Conservation (phyloP, 2,888 invertebrate species). For the Zelleria hepariella region DNA sequence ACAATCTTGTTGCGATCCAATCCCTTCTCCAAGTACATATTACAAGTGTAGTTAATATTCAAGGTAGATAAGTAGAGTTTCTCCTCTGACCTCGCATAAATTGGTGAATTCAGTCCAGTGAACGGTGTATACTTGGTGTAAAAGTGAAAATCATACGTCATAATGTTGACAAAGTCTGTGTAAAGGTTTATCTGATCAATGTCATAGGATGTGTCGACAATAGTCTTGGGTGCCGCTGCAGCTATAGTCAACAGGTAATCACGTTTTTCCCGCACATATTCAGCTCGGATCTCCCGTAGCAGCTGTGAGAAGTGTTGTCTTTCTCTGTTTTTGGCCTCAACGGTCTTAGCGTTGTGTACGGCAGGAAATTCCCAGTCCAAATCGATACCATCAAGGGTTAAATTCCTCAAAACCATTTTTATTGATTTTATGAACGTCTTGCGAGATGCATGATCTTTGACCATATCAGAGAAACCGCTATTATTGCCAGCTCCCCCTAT, state of each 20-base stretch:
- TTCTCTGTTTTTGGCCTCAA: constrained; percentile 48
- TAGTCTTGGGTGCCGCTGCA: constrained; percentile 82
- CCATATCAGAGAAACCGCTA: constrained; percentile 80
- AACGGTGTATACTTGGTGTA: constrained; percentile 82
- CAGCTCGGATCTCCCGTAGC: constrained; percentile 78
- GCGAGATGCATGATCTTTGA: constrained; percentile 77
- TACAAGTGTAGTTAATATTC: constrained; percentile 86
- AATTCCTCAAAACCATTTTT: constrained; percentile 62
- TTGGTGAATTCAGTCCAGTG: constrained; percentile 88
- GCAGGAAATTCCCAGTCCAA: constrained; percentile 92
- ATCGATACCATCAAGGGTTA: constrained; percentile 79
- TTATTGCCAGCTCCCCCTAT: constrained; percentile 76
- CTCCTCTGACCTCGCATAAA: constrained; percentile 75
- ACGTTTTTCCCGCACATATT: constrained; percentile 72
- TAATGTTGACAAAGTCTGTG: constrained; percentile 89
- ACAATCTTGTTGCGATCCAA: constrained; percentile 84
- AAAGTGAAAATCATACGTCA: constrained; percentile 93
- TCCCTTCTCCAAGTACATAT: constrained; percentile 83
- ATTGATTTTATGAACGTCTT: constrained; percentile 74
- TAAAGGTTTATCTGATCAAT: constrained; percentile 83
- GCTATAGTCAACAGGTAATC: constrained; percentile 80
- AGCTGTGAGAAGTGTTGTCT: constrained; percentile 82
- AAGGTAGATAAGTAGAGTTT: constrained; percentile 76
- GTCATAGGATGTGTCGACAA: constrained; percentile 84
- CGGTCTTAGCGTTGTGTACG: constrained; percentile 36